A percentile compares a stretch with the other conserved stretches of the same genome.
phyloP scores from a whole-genome alignment of 2,888 invertebrate genomes.

The Andrena flavipes region DNA sequence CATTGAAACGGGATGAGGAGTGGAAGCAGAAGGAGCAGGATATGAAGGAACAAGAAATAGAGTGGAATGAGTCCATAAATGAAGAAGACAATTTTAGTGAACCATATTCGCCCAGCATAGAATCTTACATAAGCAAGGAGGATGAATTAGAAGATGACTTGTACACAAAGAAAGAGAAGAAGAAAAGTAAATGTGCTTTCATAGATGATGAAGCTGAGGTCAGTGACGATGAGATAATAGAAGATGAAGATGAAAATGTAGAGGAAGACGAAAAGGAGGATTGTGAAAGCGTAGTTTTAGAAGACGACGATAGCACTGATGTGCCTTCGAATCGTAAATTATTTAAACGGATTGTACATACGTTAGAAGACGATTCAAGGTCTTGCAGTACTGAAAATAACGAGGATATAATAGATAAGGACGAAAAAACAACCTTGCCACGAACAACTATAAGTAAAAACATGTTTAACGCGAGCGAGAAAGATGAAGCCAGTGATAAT shows the following conservation, averaged over 20 bases:
- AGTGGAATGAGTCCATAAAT: conserved; percentile 82
- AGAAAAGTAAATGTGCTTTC: conserved; percentile 76
- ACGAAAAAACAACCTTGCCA: conserved; percentile 36
- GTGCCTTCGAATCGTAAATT: conserved; percentile 52
- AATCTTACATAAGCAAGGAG: conserved; percentile 75
- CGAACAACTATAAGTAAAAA: conserved; percentile 68
- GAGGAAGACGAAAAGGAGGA: conserved; percentile 51
- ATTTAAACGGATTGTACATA: conserved; percentile 74
- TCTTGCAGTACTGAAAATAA: conserved; percentile 28
- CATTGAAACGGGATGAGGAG: conserved; percentile 89
- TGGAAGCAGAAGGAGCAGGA: conserved; percentile 88
- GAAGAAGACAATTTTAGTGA: conserved; percentile 69
- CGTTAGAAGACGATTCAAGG: conserved; percentile 76
- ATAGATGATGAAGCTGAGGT: conserved; percentile 86
- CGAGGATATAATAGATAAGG: conserved; percentile 18
- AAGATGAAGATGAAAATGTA: conserved; percentile 74
- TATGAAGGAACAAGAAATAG: conserved; percentile 85
- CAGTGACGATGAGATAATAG: conserved; percentile 84
- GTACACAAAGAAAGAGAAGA: conserved; percentile 70
- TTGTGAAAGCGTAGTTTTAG: conserved; percentile 10
- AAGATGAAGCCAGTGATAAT: conserved; percentile 61
- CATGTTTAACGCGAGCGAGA: conserved; percentile 66
- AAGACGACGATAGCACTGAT: conserved; percentile 16
- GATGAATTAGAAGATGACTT: conserved; percentile 79
- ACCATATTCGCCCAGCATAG: conserved; percentile 17